Evolutionary conservation across 2,113 vertebrate genomes (phyloP).

Genomic region (Rynchops niger): DNA sequence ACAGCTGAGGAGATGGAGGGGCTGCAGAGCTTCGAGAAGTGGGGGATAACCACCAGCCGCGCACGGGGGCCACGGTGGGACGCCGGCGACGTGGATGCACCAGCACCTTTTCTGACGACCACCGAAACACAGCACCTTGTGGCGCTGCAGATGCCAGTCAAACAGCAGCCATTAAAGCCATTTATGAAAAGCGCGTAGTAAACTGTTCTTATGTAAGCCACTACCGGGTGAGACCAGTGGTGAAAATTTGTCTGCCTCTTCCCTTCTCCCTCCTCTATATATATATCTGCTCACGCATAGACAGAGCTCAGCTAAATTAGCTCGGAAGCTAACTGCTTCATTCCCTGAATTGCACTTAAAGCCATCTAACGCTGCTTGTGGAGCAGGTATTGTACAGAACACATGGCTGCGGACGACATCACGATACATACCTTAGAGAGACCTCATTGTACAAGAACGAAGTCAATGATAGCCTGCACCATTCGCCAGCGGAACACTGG

Average conservation of each 20-base stretch:
- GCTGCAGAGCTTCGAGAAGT: background rate
- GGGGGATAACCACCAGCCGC: background rate
- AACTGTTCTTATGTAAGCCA: conserved; percentile 36
- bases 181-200: conserved; percentile 24
- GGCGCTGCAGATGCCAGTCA: background rate
- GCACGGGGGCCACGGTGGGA: background rate
- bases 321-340: conserved; percentile 26
- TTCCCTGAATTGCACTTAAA: conserved; percentile 36
- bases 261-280: background rate
- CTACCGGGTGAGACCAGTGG: background rate
- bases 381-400: conserved; percentile 22
- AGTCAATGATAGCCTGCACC: background rate
- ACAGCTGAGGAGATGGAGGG: background rate
- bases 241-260: conserved; percentile 30
- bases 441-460: background rate
- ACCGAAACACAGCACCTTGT: background rate
- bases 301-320: conserved; percentile 13
- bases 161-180: conserved; percentile 14
- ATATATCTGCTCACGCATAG: conserved; percentile 4
- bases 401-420: conserved; percentile 43
- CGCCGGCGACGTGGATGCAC: background rate
- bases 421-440: background rate
- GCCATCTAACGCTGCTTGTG: background rate
- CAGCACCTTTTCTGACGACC: background rate
- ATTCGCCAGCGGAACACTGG: background rate